Evolutionary conservation across 2,888 invertebrate genomes (phyloP).

Genomic region (Clostera curtula): DNA sequence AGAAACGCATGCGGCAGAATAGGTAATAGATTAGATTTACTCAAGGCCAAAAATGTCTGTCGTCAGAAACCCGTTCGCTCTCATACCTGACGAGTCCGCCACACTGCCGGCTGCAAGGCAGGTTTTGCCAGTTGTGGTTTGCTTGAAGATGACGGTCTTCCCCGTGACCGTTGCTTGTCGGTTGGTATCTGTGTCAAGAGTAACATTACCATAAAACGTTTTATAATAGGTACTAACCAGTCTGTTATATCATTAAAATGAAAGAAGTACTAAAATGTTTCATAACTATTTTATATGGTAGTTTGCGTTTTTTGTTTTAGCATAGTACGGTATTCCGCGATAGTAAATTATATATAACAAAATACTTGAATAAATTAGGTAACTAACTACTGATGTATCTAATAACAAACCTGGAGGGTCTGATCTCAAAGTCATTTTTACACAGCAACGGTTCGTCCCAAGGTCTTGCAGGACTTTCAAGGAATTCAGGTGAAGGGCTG

Average conservation of each 20-base stretch:
- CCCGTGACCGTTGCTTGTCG: constrained; percentile 26
- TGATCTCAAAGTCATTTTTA: constrained; percentile 45
- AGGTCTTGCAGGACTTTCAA: constrained; percentile 70
- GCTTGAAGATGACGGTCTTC: constrained; percentile 37
- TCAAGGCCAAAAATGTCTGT: constrained; percentile 51
- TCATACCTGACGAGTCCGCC: constrained; percentile 67
- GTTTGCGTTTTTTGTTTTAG: no score
- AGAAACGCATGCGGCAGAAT: constrained; percentile 44
- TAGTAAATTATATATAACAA: no score
- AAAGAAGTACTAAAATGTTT: no score
- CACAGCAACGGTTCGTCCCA: constrained; percentile 74
- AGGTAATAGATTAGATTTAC: constrained; percentile 27
- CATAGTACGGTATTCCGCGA: no score
- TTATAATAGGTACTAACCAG: no score
- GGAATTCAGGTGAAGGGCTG: constrained; percentile 72
- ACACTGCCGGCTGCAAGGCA: constrained; percentile 57
- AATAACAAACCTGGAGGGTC: constrained; percentile 36
- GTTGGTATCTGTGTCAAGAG: constrained; percentile 30
- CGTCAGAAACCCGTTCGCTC: constrained; percentile 32
- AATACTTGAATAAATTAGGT: no score
- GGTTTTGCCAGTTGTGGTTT: constrained; percentile 48
- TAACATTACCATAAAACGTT: no score
- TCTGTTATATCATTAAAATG: no score
- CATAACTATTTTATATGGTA: no score
- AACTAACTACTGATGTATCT: background rate